Percentiles rank a stretch among this genome's conserved stretches.
Evolutionary conservation across 2,888 invertebrate genomes (phyloP).

Genomic region (Lepeophtheirus nordmannii): DNA sequence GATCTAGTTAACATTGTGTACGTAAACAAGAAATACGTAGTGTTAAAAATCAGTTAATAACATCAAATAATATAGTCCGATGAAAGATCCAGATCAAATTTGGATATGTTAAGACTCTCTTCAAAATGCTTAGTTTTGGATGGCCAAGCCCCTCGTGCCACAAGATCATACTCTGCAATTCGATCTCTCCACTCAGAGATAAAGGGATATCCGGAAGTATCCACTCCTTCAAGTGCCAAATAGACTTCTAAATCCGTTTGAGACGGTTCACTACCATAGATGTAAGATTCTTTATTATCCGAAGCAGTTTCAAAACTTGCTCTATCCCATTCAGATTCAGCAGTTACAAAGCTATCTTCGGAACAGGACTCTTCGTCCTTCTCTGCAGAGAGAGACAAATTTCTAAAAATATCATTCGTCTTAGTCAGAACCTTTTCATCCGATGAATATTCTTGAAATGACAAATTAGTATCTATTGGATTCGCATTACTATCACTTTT

Average conservation of each 20-base stretch:
- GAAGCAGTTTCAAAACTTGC: neutral
- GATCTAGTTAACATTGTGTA: too few species aligned
- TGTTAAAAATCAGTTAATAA: too few species aligned
- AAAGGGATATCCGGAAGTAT: neutral
- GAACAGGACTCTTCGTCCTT: neutral
- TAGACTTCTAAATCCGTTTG: neutral
- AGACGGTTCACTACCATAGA: neutral
- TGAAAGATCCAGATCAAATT: neutral
- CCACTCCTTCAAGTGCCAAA: neutral
- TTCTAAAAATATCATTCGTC: neutral
- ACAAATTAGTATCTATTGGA: too few species aligned
- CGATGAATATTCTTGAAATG: too few species aligned
- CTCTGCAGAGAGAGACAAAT: neutral
- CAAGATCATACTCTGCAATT: neutral
- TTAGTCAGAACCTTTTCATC: neutral
- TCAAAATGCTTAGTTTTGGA: neutral
- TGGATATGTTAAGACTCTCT: neutral
- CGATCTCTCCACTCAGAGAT: neutral
- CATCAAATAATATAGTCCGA: too few species aligned
- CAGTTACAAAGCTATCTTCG: neutral
- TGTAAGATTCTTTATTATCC: neutral
- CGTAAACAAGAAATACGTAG: too few species aligned
- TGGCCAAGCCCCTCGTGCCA: neutral
- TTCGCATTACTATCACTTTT: neutral
- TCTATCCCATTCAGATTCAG: neutral